These are phyloP conservation scores for Liopterus haemorrhoidalis DNA, from an alignment of 2,888 invertebrate genomes.

Conservation along the genomic window DNA sequence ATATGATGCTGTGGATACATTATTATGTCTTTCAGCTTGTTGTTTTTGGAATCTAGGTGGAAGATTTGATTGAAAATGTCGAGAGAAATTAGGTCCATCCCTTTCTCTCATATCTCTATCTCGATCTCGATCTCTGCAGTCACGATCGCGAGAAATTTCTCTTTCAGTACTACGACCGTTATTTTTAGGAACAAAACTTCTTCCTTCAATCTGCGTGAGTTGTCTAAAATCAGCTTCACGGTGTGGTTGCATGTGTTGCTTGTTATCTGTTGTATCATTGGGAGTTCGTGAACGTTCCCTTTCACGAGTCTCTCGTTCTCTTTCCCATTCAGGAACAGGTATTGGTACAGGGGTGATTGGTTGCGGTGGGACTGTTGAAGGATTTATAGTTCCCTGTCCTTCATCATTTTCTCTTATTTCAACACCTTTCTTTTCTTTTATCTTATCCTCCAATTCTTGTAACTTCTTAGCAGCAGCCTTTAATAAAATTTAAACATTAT, in stretches of 20 bases:
- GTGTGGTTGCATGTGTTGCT: conserved; percentile 16
- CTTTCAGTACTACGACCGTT: conserved; percentile 35
- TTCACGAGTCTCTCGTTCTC: conserved; percentile 45
- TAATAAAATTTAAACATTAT: conserved; percentile 6
- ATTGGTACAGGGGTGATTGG: conserved; percentile 47
- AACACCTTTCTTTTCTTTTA: conserved; percentile 54
- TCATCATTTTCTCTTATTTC: conserved; percentile 45
- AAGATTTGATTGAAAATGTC: conserved; percentile 73
- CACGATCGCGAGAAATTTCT: conserved; percentile 40
- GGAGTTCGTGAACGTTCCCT: conserved; percentile 36
- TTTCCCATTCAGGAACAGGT: conserved; percentile 52
- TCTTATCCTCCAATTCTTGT: conserved; percentile 62
- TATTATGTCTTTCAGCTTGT: conserved; percentile 52
- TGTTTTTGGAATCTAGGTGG: conserved; percentile 82
- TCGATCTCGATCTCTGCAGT: conserved; percentile 34
- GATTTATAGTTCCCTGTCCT: conserved; percentile 45
- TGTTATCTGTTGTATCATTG: conserved; percentile 31
- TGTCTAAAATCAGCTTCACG: conserved; percentile 38
- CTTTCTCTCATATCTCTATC: conserved; percentile 49
- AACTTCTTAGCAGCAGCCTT: conserved; percentile 60
- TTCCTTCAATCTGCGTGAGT: conserved; percentile 45
- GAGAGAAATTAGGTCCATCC: conserved; percentile 59
- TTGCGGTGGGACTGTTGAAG: conserved; percentile 43
- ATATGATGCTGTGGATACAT: conserved; percentile 28
- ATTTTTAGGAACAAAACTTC: conserved; percentile 36